Evolutionary conservation across 2,797 vertebrate genomes (phyloP).

Genomic region (Hybognathus amarus): DNA sequence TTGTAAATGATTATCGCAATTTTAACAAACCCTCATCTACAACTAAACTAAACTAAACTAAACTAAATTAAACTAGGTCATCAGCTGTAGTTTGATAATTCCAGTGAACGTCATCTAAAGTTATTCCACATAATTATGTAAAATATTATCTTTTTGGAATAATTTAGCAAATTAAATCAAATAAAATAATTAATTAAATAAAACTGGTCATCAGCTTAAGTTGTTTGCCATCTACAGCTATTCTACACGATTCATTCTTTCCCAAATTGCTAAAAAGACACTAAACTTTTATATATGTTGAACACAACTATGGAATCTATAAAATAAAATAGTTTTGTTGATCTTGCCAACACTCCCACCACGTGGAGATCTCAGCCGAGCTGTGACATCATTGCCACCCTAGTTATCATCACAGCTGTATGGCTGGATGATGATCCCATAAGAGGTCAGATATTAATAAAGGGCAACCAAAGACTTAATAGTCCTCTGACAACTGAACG

Average conservation of each 20-base stretch:
- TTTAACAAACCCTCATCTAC: too few relatives aligned
- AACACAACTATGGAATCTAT: not conserved
- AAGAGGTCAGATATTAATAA: conserved; percentile 9
- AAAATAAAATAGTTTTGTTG: not conserved
- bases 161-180: not conserved
- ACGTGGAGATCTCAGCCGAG: not conserved
- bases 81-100: not conserved
- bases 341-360: not conserved
- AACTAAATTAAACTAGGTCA: not conserved
- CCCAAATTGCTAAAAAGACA: not conserved
- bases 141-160: not conserved
- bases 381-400: not conserved
- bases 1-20: too few relatives aligned
- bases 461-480: not conserved
- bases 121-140: not conserved
- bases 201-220: not conserved
- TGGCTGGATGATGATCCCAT: not conserved
- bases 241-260: not conserved
- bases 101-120: not conserved
- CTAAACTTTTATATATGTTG: not conserved
- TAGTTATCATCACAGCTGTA: not conserved
- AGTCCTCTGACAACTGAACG: not conserved
- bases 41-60: not conserved
- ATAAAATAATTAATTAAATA: not conserved
- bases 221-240: not conserved